Evolutionary conservation across 2,797 vertebrate species (phyloP), one percentile per base, ranked within the genome.

Genomic region (Melanotaenia trifasciata): DNA sequence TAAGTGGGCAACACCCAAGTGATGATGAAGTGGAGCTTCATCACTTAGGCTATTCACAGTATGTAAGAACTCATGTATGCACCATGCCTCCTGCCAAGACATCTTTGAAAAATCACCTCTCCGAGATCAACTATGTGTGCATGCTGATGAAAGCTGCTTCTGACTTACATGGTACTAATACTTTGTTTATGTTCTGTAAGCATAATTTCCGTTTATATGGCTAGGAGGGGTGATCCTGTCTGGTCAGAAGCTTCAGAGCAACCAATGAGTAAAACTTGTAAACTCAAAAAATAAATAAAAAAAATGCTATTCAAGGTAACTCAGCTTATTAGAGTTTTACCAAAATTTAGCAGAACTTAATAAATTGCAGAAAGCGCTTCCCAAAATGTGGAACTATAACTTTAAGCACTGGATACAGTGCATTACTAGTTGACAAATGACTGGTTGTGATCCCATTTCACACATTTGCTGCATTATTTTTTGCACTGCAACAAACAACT

Each of bases 401-500:
- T 53, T 53, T 53, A 33, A 62, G 36, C 50, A 16, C 24, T 51
- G 62, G 45, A 26, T 5, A 32, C 53, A 65, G 22, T 5, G n/a
- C 7, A 7, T 58, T 22, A 24, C 35, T 50, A 47, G 58, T 9
- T 50, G 32, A 60, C 5, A n/a, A 20, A 63, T 6, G 33, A 30
- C 28, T 62, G 33, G 51, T 56, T 79, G 30, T 33, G 35, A 24
- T 65, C 26, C 35, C 22, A 4, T 72, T 38, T 10, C 20, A 10
- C 22, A 64, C 32, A 57, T 67, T 47, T 57, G 18, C 30, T 18
- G 4, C 51, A 28, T 54, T n/a, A 40, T 47, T 32, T 70, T 13
- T 26, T 13, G 11, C 2, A 8, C 14, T 2, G 38, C 50, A 38
- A 65, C 50, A 63, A 70, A 75, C 59, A 72, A 20, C 66, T 11